These are phyloP conservation scores for Stegana nigrithorax DNA, from an alignment of 2,888 invertebrate species.

Conservation along the genomic window DNA sequence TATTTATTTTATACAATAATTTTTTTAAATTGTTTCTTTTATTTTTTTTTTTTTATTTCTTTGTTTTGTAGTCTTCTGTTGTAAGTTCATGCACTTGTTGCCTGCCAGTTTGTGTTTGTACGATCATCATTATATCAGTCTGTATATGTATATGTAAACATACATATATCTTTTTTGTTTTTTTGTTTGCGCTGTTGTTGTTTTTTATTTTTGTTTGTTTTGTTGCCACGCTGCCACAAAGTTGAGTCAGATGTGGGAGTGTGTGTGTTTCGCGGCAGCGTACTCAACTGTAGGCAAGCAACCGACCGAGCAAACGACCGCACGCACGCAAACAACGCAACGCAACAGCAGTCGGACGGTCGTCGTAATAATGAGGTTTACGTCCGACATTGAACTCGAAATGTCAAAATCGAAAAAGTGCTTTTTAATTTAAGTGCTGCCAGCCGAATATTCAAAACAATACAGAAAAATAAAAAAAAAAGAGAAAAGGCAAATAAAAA, in stretches of 20 bases:
- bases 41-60: too few relatives aligned
- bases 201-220: constrained; percentile 14
- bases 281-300: background rate
- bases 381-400: constrained; percentile 64
- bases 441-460: too few relatives aligned
- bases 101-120: too few relatives aligned
- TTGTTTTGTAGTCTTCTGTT: constrained; percentile 1
- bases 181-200: too few relatives aligned
- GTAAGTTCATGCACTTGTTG: too few relatives aligned
- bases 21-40: too few relatives aligned
- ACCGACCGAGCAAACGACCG: constrained; percentile 10
- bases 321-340: constrained; percentile 5
- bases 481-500: constrained; percentile 32
- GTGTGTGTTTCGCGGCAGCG: background rate
- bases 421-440: too few relatives aligned
- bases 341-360: constrained; percentile 13
- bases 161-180: too few relatives aligned
- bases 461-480: too few relatives aligned
- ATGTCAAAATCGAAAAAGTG: constrained; percentile 42
- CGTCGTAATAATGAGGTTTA: constrained; percentile 54
- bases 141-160: too few relatives aligned
- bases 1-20: too few relatives aligned
- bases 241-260: constrained; percentile 14
- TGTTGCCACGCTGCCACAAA: background rate
- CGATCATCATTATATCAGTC: too few relatives aligned